phyloP scores from a whole-genome alignment of 2,888 invertebrate genomes.

The Holacanthella duospinosa region DNA sequence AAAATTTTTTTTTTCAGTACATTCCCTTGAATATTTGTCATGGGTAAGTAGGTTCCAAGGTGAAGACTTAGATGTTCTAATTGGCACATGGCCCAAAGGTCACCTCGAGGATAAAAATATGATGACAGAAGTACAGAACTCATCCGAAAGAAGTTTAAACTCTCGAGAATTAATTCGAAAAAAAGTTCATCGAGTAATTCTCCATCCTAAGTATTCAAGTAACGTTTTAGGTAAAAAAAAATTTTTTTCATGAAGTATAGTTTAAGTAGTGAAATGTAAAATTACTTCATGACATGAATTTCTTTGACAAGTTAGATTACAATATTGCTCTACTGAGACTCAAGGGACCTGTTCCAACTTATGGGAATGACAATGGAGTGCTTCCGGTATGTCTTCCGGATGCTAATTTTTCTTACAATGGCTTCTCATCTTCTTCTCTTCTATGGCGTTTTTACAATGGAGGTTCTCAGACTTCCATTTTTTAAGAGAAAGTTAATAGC shows the following conservation, averaged over 20 bases:
- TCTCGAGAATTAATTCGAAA: constrained; percentile 20
- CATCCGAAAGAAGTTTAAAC: constrained; percentile 13
- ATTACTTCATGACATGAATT: not conserved
- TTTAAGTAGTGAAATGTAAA: not conserved
- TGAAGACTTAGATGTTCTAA: constrained; percentile 26
- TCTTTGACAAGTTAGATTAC: constrained; percentile 30
- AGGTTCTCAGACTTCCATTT: constrained; percentile 13
- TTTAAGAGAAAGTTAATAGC: not conserved
- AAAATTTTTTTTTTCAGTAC: not conserved
- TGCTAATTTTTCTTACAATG: constrained; percentile 16
- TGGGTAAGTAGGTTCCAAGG: constrained; percentile 20
- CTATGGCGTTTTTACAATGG: constrained; percentile 27
- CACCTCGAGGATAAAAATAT: constrained; percentile 14
- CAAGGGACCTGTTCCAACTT: constrained; percentile 32
- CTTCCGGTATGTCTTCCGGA: constrained; percentile 39
- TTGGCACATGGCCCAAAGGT: constrained; percentile 30
- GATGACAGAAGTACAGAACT: constrained; percentile 13
- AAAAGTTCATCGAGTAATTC: constrained; percentile 28
- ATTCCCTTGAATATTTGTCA: not conserved
- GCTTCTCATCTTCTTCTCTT: constrained; percentile 21
- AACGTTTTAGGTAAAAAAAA: constrained; percentile 18
- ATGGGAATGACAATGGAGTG: constrained; percentile 33
- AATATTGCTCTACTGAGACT: constrained; percentile 43
- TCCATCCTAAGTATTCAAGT: constrained; percentile 27
- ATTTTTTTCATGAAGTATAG: not conserved